Base-by-base conservation (phyloP, 2,888 invertebrate genomes). In the Cybosia mesomella region DNA sequence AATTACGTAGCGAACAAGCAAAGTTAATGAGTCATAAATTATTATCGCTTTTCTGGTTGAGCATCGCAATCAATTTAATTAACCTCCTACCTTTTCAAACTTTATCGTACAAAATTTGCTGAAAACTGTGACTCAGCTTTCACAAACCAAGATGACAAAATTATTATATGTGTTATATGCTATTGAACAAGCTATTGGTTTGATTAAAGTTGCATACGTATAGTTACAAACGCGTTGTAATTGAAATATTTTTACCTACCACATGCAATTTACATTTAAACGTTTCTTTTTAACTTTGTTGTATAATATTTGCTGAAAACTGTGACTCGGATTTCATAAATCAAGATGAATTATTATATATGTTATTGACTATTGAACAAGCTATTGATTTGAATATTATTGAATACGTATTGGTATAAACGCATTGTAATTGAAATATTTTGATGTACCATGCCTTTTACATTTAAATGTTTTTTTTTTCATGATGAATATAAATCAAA, bases 11-110 rank as follows among this genome's bases (percentile, higher is more conserved):
- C 75, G 77, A 78, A 79, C 79, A 80, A 77, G 81, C 72, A 80
- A 84, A 83, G 81, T 82, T 87, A 87, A 89, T 88, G 83, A 87
- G 85, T 84, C 83, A 83, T 86, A 86, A 85, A 87, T 86, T 80
- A 85, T 86, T 84, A 85, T 85, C 82, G 81, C 82, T 83, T 78
- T 76, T 81, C 83, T 77, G 78, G 76, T 80, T 84, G 83, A 85
- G 77, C 85, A 85, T 80, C 76, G 82, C 79, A 77, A 87, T 87
- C 84, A 87, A 87, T 88, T 87, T 85, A 85, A 89, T 89, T 85
- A 86, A 79, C 78, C 72, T 76, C 71, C 73, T 76, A 80, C 78
- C 82, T 81, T 81, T 85, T 80, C 70, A 80, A 84, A 85, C 83
- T 82, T 85, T 82, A 75, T 79, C 74, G 71, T 70, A 77, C 75